These are phyloP conservation scores for Linnaemya vulpina DNA, from an alignment of 2,888 invertebrate genomes.

Conservation along the genomic window DNA sequence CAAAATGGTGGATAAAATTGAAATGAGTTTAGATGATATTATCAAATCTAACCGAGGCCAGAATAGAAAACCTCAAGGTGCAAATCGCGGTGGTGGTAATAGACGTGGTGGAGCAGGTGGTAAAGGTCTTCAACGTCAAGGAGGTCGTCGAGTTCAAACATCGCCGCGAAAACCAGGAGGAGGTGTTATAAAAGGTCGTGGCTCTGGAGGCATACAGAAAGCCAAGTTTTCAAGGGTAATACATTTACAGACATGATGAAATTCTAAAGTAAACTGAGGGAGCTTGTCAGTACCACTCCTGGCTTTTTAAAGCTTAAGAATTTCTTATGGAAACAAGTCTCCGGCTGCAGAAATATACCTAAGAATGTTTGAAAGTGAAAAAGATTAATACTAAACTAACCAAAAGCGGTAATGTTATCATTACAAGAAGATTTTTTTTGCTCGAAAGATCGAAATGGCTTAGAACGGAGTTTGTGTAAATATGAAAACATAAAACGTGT, in stretches of 20 bases:
- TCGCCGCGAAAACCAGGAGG: constrained; percentile 82
- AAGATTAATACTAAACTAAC: constrained; percentile 4
- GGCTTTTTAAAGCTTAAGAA: constrained; percentile 51
- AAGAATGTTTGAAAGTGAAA: constrained; percentile 29
- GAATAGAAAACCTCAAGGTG: constrained; percentile 83
- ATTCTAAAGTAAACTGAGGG: constrained; percentile 60
- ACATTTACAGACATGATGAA: constrained; percentile 67
- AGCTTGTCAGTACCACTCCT: constrained; percentile 53
- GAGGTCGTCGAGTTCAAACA: constrained; percentile 87
- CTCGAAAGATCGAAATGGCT: constrained; percentile 56
- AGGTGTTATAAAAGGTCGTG: constrained; percentile 87
- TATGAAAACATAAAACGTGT: constrained; percentile 34
- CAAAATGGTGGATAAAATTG: constrained; percentile 96
- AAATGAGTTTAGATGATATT: constrained; percentile 98
- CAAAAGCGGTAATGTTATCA: constrained; percentile 28
- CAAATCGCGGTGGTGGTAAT: constrained; percentile 84
- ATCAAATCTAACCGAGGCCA: constrained; percentile 90
- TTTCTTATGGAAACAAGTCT: constrained; percentile 65
- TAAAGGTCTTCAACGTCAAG: constrained; percentile 73
- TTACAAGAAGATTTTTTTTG: constrained; percentile 16
- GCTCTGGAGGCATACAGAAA: constrained; percentile 85
- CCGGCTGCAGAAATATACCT: constrained; percentile 65
- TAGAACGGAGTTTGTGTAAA: constrained; percentile 63
- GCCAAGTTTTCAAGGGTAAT: constrained; percentile 82
- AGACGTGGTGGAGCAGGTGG: constrained; percentile 81